These are phyloP conservation scores for Agrochola litura DNA, from an alignment of 2,888 invertebrate species.

Conservation along the genomic window DNA sequence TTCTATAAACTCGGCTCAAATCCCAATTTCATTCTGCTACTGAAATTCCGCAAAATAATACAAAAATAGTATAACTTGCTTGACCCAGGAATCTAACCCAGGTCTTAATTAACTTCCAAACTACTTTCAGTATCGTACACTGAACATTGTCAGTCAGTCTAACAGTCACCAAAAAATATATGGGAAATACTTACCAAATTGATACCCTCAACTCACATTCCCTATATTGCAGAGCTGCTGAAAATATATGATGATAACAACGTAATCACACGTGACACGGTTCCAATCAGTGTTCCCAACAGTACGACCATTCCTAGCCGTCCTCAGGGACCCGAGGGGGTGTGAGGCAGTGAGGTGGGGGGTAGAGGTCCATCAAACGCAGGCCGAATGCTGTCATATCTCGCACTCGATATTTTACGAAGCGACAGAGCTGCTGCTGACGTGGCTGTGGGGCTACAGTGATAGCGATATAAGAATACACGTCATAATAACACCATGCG, in stretches of 20 bases:
- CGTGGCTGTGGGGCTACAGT: slow-evolving; percentile 25
- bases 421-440: slow-evolving; percentile 62
- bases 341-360: not conserved
- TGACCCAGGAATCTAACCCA: too few species aligned
- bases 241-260: slow-evolving; percentile 16
- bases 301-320: slow-evolving; percentile 27
- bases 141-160: not conserved
- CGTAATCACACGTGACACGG: slow-evolving; percentile 22
- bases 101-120: not conserved
- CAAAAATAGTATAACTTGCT: too few species aligned
- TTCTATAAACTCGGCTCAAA: not conserved
- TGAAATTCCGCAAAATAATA: too few species aligned
- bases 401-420: slow-evolving; percentile 68
- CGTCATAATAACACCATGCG: too few species aligned
- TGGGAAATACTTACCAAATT: not conserved
- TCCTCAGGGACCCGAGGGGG: slow-evolving; percentile 3
- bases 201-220: not conserved
- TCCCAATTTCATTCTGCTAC: not conserved
- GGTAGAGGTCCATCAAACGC: slow-evolving; percentile 65
- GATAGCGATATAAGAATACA: too few species aligned
- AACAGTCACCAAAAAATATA: too few species aligned
- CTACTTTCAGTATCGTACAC: not conserved
- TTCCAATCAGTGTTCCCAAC: slow-evolving; percentile 48
- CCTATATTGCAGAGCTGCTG: not conserved
- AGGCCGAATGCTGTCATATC: slow-evolving; percentile 67